Base-by-base conservation (phyloP, 2,113 vertebrate genomes). In the Bucco capensis region DNA sequence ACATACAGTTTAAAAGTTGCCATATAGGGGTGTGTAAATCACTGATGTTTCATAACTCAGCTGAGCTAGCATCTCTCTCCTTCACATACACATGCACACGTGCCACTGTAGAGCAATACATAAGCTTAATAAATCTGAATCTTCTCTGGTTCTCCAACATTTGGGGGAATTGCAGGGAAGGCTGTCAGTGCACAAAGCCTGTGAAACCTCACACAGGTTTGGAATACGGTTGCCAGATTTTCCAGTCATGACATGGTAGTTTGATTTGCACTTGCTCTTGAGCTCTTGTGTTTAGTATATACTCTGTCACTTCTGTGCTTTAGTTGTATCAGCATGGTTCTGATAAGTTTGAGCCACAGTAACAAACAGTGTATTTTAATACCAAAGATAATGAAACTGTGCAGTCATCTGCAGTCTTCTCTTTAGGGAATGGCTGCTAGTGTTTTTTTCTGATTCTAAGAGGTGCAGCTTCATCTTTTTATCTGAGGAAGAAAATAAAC, bases 11-110 rank as follows among this genome's bases (percentile, higher is more conserved):
- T 90, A 83, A 86, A 96, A 96, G 96, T 96, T 90, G 54, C 97
- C 96, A 96, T 97, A 96, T 97, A 97, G 95, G 97, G 95, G 9
- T 97, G 92, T 97, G 62, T 83, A 94, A 91, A 94, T 93, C 31
- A 17, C 66, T 89, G 83, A 65, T 83, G 33, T 94, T 96, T 96
- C 93, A 91, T 51, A 96, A 87, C 38, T 22, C 23, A 84, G 18
- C 76, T 62, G 58, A 67, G 58, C 91, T 95, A 89, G 56, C 28
- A 50, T 95, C 80, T 70, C 85, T 85, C 46, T 89, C 27, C 21
- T 54, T 83, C 23, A 37, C 86, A 94, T 27, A 54, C 56, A 81
- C 46, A 88, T 24, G 60, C 50, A 37, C 57, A 46, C 14, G 1
- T 12, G 6, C 30, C 30, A 44, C 69, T 84, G 85, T 66, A 88